These are phyloP conservation scores for Carabus problematicus DNA, from an alignment of 2,888 invertebrate genomes.

Conservation along the genomic window DNA sequence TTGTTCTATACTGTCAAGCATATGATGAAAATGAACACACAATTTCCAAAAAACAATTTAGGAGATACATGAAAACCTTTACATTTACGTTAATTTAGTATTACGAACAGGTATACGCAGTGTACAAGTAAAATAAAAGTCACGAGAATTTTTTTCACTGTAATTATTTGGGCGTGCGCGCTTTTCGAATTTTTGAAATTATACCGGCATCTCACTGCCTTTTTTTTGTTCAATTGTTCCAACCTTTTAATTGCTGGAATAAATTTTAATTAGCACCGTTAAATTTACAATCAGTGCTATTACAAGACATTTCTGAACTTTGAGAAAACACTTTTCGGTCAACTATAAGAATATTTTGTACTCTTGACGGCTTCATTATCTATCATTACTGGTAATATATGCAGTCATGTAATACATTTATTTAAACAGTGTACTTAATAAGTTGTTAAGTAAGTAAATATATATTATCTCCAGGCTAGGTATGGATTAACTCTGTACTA, in stretches of 20 bases:
- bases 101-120: slow-evolving; percentile 26
- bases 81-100: slow-evolving; percentile 13
- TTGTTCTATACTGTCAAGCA: no score
- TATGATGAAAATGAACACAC: no score
- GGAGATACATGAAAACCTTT: not conserved
- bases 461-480: no score
- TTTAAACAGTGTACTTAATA: not conserved
- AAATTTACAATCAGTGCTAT: slow-evolving; percentile 20
- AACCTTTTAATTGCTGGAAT: slow-evolving; percentile 27
- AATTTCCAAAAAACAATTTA: no score
- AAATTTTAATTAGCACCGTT: slow-evolving; percentile 31
- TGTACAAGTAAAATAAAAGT: no score
- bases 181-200: slow-evolving; percentile 27
- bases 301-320: not conserved
- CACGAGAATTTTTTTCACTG: not conserved
- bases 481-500: no score
- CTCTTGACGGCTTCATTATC: no score
- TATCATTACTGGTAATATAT: slow-evolving; percentile 9
- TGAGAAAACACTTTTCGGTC: no score
- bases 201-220: not conserved
- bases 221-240: slow-evolving; percentile 7
- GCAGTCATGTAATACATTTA: not conserved
- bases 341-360: no score
- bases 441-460: no score
- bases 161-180: slow-evolving; percentile 33